phyloP scores from a whole-genome alignment of 2,888 invertebrate genomes.

The Sesia bembeciformis region DNA sequence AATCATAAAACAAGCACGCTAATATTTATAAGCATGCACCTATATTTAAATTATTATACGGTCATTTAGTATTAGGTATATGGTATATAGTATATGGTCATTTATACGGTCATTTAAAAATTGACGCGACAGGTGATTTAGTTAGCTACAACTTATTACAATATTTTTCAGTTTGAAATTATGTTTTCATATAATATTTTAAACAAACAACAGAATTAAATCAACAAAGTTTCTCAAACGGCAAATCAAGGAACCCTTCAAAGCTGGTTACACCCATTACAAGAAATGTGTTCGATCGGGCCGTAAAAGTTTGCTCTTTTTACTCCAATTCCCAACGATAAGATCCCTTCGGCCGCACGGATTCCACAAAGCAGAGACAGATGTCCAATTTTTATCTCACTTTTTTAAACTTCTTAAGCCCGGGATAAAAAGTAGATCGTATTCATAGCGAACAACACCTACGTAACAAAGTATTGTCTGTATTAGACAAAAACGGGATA shows the following conservation, averaged over 20 bases:
- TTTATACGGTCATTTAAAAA: no score
- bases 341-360: slow-evolving; percentile 24
- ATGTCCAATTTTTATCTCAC: slow-evolving; percentile 45
- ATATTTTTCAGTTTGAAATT: no score
- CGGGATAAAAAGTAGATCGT: slow-evolving; percentile 43
- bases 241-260: not conserved
- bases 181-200: no score
- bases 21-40: no score
- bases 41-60: no score
- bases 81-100: no score
- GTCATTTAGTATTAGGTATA: no score
- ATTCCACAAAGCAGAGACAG: slow-evolving; percentile 52
- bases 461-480: slow-evolving; percentile 54
- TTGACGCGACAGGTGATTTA: no score
- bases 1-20: no score
- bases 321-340: slow-evolving; percentile 23
- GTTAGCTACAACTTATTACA: no score
- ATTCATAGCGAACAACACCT: slow-evolving; percentile 63
- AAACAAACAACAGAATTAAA: no score
- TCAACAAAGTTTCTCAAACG: no score
- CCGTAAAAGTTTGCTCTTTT: slow-evolving; percentile 40
- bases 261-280: not conserved
- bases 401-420: slow-evolving; percentile 35
- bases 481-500: slow-evolving; percentile 50
- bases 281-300: slow-evolving; percentile 7